Evolutionary conservation across 2,797 vertebrate genomes (phyloP).

Genomic region (Bovichtus diacanthus): DNA sequence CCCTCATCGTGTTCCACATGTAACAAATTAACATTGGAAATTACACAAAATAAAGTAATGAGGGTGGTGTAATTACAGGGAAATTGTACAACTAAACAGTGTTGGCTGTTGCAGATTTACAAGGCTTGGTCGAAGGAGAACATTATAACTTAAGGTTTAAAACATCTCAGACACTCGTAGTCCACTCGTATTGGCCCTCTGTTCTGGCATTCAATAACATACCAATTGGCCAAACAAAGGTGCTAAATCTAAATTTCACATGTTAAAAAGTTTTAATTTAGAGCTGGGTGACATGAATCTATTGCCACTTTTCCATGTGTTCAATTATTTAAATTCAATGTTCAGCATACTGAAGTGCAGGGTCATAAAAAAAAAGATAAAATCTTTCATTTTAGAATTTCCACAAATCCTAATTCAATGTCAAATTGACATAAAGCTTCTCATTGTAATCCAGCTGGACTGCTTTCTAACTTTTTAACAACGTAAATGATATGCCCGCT

Average conservation of each 20-base stretch:
- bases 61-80: neutral
- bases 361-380: neutral
- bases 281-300: neutral
- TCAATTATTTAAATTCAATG: neutral
- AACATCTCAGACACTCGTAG: slow-evolving; percentile 1
- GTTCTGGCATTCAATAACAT: slow-evolving; percentile 3
- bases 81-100: neutral
- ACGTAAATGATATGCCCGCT: slow-evolving; percentile 4
- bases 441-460: neutral
- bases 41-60: neutral
- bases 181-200: slow-evolving; percentile 3
- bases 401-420: neutral
- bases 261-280: neutral
- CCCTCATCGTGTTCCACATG: neutral
- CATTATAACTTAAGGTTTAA: neutral
- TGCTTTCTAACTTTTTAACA: slow-evolving; percentile 4
- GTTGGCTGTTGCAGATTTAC: neutral
- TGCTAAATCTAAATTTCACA: slow-evolving; percentile 1
- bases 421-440: neutral
- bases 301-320: neutral
- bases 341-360: neutral
- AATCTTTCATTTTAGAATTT: neutral
- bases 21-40: neutral
- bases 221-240: neutral
- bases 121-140: neutral